Evolutionary conservation across 2,888 invertebrate genomes (phyloP), one percentile per base, ranked within the genome.

Genomic region (Entomobrya proxima): DNA sequence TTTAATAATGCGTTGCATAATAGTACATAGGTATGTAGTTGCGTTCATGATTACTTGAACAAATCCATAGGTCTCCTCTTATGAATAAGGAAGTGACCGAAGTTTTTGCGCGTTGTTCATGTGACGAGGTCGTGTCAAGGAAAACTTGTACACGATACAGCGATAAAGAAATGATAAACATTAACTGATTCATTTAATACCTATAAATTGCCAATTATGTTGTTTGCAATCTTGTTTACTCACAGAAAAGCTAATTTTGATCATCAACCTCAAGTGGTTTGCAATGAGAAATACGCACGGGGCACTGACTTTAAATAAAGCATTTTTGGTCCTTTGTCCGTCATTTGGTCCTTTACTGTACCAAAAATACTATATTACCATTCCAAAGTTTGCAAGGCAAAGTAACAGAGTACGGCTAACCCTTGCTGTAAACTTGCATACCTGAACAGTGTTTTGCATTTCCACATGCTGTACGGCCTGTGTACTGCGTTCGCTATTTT

Each of bases 271-370:
- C 30, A 67, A 40, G 37, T 40, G 11, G 67, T 24, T 67, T 2
- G 40, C 67, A 37, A 67, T 67, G 67, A 40, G 30, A 18, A 9
- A 44, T 58, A 11, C 21, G 30, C 64, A 69, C 21, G 27, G 72
- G 72, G 72, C 72, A 72, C n/a, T 72, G 72, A 72, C 72, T 47
- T 47, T 1, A 72, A 24, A 47, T 40, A 44, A 69, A 64, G 67
- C 40, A 61, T 30, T 2, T 24, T 69, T 5, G 9, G 44, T 30
- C 47, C 47, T 72, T 72, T 11, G 30, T 47, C 3, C 32, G 30
- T 72, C 47, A 24, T n/a, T 13, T 15, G 72, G 72, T 64, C 72
- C 72, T 47, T n/a, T 72, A 47, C 47, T 72, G 72, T 72, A 72
- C 27, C 30, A 72, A 72, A 47, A 72, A 47, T 72, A 72, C 6